A percentile compares a stretch with the other conserved stretches of the same genome.
These are phyloP conservation scores for Caiman crocodilus DNA, from an alignment of 2,797 vertebrate species.

Conservation along the genomic window DNA sequence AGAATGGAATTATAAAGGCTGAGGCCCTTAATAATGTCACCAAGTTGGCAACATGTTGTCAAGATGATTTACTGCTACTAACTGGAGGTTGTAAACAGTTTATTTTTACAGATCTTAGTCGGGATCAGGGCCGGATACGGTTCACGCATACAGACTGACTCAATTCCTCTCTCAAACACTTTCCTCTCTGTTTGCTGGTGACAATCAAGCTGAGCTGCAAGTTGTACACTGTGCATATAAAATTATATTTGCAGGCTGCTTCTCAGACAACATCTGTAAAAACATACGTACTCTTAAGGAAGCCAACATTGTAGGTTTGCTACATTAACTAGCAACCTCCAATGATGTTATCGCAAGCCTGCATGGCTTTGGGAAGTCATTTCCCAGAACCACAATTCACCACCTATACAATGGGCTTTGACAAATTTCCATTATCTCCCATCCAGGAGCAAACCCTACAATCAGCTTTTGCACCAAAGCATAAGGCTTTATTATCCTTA, in stretches of 20 bases:
- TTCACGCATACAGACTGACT: neutral
- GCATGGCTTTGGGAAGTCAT: rapidly evolving
- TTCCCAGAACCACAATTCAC: neutral
- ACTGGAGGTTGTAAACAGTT: neutral
- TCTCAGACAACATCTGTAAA: rapidly evolving
- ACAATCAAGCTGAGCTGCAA: rapidly evolving
- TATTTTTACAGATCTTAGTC: neutral
- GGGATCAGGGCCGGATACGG: neutral
- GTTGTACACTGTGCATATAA: neutral
- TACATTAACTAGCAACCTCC: neutral
- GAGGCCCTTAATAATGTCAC: neutral
- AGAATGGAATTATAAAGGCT: neutral
- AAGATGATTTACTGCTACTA: neutral
- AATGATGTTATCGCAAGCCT: neutral
- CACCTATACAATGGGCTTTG: neutral
- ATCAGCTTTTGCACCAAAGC: neutral
- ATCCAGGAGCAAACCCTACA: rapidly evolving
- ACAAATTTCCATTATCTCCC: neutral
- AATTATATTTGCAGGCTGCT: too few species aligned
- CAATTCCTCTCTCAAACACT: neutral
- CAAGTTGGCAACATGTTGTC: neutral
- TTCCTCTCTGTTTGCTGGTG: neutral
- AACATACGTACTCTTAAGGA: neutral
- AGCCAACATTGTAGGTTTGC: neutral
- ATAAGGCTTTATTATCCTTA: neutral